phyloP scores from a whole-genome alignment of 2,888 invertebrate species.

The Hybos culiciformis region DNA sequence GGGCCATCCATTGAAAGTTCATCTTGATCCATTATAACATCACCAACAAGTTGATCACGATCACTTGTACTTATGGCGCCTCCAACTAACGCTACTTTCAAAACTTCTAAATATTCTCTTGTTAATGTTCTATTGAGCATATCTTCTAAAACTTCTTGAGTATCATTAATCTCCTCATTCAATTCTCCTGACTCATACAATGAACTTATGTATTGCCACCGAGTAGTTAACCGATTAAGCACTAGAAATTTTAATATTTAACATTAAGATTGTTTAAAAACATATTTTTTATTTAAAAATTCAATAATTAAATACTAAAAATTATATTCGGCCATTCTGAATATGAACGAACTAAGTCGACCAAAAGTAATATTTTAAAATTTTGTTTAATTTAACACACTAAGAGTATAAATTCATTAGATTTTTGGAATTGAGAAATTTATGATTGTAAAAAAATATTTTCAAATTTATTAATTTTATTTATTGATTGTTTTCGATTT shows the following conservation, averaged over 20 bases:
- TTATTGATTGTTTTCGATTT: no score
- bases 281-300: no score
- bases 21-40: constrained; percentile 47
- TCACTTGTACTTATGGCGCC: constrained; percentile 39
- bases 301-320: no score
- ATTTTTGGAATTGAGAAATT: no score
- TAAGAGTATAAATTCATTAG: no score
- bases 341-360: no score
- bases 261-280: no score
- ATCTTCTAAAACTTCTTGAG: constrained; percentile 73
- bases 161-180: constrained; percentile 61
- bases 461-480: no score
- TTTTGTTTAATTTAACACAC: constrained; percentile 1
- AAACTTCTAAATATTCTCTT: constrained; percentile 73
- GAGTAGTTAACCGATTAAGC: constrained; percentile 52
- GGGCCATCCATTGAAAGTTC: constrained; percentile 57
- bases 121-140: constrained; percentile 75
- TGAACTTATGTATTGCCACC: constrained; percentile 68
- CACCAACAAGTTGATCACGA: constrained; percentile 15
- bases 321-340: no score
- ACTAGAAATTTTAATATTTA: constrained; percentile 35
- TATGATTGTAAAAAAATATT: no score
- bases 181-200: constrained; percentile 62
- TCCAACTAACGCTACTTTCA: constrained; percentile 62
- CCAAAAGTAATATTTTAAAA: no score